Percentiles rank a stretch among this genome's conserved stretches.
These are phyloP conservation scores for Panulirus ornatus DNA, from an alignment of 1,140 invertebrate genomes.

Conservation along the genomic window DNA sequence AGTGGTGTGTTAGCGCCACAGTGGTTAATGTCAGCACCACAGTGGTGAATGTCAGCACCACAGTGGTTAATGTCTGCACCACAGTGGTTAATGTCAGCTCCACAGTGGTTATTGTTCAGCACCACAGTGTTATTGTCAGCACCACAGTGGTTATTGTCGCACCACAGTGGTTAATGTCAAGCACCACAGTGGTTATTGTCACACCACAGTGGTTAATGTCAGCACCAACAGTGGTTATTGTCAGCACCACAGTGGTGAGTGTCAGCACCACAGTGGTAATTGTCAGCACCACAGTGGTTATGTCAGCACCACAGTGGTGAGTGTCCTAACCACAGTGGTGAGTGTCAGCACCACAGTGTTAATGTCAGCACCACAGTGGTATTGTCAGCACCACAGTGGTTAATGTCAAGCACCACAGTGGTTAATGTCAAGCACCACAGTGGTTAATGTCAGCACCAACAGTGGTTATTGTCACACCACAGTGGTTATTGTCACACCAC, in stretches of 20 bases:
- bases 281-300: too few species aligned
- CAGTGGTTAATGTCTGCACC: background rate
- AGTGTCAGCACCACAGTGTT: background rate
- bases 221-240: background rate
- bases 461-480: background rate
- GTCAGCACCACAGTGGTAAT: background rate
- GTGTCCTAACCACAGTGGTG: background rate
- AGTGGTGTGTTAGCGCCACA: constrained; percentile 13
- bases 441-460: background rate
- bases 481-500: background rate
- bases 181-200: background rate
- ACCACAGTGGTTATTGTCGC: too few species aligned
- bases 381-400: background rate
- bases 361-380: background rate
- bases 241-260: background rate
- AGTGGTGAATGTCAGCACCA: background rate
- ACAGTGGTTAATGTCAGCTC: background rate
- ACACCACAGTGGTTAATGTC: background rate
- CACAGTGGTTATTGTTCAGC: background rate
- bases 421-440: too few species aligned
- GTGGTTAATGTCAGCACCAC: background rate
- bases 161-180: background rate
- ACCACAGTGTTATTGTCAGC: too few species aligned
- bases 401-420: background rate
- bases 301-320: background rate